A percentile compares a stretch with the other conserved stretches of the same genome.
Evolutionary conservation across 2,113 vertebrate genomes (phyloP).

Genomic region (Stigmatopora argus): DNA sequence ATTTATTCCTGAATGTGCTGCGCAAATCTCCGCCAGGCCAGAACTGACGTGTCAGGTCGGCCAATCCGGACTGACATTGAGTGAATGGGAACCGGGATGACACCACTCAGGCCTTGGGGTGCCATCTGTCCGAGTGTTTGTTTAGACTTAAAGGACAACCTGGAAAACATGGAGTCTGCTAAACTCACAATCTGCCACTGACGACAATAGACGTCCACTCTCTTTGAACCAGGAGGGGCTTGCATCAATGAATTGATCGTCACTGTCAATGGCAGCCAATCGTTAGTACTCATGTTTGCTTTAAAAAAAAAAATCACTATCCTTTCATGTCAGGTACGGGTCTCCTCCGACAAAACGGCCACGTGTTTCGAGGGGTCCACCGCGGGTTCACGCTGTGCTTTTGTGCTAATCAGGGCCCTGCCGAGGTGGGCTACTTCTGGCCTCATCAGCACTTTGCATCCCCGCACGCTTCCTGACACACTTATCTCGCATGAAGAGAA

Average conservation of each 20-base stretch:
- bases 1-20: neutral
- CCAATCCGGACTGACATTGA: constrained; percentile 56
- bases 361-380: neutral
- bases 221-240: too few relatives aligned
- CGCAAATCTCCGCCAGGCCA: neutral
- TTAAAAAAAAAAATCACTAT: neutral
- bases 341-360: neutral
- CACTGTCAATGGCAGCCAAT: too few relatives aligned
- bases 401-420: constrained; percentile 58
- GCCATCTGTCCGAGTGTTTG: constrained; percentile 54
- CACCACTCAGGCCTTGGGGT: constrained; percentile 46
- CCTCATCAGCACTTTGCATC: constrained; percentile 71
- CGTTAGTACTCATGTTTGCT: too few relatives aligned
- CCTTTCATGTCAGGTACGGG: neutral
- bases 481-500: constrained; percentile 68
- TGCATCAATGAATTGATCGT: too few relatives aligned
- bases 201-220: neutral
- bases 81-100: constrained; percentile 56
- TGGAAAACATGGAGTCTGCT: constrained; percentile 8
- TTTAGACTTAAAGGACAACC: constrained; percentile 25
- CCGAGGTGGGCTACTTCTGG: constrained; percentile 67
- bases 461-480: constrained; percentile 69
- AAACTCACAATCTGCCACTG: neutral
- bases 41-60: constrained; percentile 44
- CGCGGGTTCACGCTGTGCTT: constrained; percentile 40